Percentiles rank a stretch among this genome's conserved stretches.
Conservation (phyloP, 2,113 vertebrate species). For the Phylloscopus trochiloides region DNA sequence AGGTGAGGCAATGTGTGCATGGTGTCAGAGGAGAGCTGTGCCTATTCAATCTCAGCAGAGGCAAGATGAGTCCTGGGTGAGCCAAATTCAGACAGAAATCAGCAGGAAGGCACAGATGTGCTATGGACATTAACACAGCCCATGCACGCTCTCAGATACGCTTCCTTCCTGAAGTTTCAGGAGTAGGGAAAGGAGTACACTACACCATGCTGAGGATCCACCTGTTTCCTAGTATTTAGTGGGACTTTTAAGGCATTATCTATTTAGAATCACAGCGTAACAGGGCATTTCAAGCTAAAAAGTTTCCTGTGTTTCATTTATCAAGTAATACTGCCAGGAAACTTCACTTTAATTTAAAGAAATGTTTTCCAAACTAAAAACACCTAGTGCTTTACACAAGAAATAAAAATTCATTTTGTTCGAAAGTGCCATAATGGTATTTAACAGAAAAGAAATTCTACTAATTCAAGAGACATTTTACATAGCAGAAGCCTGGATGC, state of each 20-base stretch:
- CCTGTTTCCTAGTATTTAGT: not conserved
- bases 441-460: not conserved
- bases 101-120: not conserved
- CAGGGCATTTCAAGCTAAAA: not conserved
- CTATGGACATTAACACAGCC: not conserved
- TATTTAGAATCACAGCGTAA: not conserved
- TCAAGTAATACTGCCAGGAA: not conserved
- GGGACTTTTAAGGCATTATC: not conserved
- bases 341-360: not conserved
- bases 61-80: not conserved
- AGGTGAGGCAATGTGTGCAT: not conserved
- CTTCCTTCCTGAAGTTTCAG: not conserved
- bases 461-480: not conserved
- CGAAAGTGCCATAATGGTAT: not conserved
- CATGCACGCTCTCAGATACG: not conserved
- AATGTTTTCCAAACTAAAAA: not conserved
- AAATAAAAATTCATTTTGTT: not conserved
- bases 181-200: not conserved
- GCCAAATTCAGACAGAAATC: not conserved
- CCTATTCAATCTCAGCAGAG: not conserved
- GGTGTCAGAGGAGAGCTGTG: not conserved
- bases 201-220: not conserved
- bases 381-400: not conserved
- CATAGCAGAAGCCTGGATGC: not conserved
- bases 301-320: not conserved